Percentiles rank a stretch among this genome's conserved stretches.
These are phyloP conservation scores for Bovichtus variegatus DNA, from an alignment of 2,797 vertebrate genomes.

Conservation along the genomic window DNA sequence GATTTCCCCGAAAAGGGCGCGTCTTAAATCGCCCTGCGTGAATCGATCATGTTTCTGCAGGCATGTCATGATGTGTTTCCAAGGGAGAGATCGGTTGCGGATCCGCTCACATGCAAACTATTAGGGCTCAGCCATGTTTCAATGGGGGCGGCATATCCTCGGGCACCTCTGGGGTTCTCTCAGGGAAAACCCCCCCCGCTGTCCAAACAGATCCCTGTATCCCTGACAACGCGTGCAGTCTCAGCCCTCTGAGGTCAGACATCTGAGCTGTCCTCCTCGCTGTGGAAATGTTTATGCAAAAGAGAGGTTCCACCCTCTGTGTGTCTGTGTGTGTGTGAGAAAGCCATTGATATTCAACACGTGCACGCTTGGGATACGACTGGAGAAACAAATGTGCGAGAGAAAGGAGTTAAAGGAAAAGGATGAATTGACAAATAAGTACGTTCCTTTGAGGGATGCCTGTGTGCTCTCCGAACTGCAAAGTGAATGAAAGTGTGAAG, in stretches of 20 bases:
- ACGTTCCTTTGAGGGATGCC: slow-evolving; percentile 31
- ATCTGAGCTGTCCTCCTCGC: slow-evolving; percentile 57
- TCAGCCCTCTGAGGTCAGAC: slow-evolving; percentile 49
- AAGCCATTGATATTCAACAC: slow-evolving; percentile 58
- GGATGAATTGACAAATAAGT: slow-evolving; percentile 30
- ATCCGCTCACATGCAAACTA: slow-evolving; percentile 74
- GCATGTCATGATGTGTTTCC: slow-evolving; percentile 37
- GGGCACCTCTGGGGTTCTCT: slow-evolving; percentile 73
- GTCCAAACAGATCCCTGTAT: slow-evolving; percentile 68
- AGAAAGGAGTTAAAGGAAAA: slow-evolving; percentile 1
- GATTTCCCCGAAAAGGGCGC: background rate
- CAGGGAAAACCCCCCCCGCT: slow-evolving; percentile 60
- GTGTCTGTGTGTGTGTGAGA: slow-evolving; percentile 26
- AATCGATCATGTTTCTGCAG: slow-evolving; percentile 43
- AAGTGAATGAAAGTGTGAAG: slow-evolving; percentile 44
- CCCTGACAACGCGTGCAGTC: slow-evolving; percentile 67
- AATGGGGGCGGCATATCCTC: slow-evolving; percentile 66
- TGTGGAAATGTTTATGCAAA: slow-evolving; percentile 79
- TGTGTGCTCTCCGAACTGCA: slow-evolving; percentile 12
- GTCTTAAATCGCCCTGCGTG: slow-evolving; percentile 1
- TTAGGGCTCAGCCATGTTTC: slow-evolving; percentile 60
- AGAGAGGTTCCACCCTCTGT: slow-evolving; percentile 65
- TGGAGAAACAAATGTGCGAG: slow-evolving; percentile 34
- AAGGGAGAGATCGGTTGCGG: slow-evolving; percentile 55
- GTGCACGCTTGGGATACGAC: slow-evolving; percentile 43